These are phyloP conservation scores for Axinella damicornis DNA, from an alignment of 37 sponge, comb jelly and placozoan species.

Conservation along the genomic window DNA sequence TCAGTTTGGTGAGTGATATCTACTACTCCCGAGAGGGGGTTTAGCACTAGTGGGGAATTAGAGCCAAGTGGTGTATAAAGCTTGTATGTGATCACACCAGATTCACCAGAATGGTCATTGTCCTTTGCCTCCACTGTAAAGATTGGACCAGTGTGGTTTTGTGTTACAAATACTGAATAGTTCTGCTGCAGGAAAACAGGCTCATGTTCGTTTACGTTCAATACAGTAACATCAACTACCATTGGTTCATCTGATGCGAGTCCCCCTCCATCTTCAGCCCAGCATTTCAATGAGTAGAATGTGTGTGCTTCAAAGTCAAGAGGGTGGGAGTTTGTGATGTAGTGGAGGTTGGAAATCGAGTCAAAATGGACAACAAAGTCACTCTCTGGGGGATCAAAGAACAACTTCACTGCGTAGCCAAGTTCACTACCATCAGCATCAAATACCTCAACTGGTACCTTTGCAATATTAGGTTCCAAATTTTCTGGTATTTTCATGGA, in stretches of 20 bases:
- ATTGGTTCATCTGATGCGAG: not conserved
- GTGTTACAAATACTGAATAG: not conserved
- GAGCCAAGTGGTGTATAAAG: not conserved
- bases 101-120: not conserved
- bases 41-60: too few relatives aligned
- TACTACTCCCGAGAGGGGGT: too few relatives aligned
- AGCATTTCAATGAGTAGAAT: not conserved
- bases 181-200: not conserved
- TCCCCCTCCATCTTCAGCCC: slow-evolving; percentile 9
- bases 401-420: slow-evolving; percentile 8
- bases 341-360: not conserved
- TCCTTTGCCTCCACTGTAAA: not conserved
- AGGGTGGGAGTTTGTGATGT: not conserved
- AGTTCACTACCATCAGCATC: not conserved
- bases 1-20: too few relatives aligned
- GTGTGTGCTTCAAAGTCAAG: slow-evolving; percentile 28
- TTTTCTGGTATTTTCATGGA: slow-evolving; percentile 1
- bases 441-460: slow-evolving; percentile 1
- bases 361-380: not conserved
- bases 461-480: not conserved
- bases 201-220: slow-evolving; percentile 28
- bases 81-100: not conserved
- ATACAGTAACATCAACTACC: slow-evolving; percentile 5
- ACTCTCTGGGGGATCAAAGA: not conserved
- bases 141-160: not conserved